phyloP scores from a whole-genome alignment of 2,888 invertebrate species.

The Trichogramma evanescens region DNA sequence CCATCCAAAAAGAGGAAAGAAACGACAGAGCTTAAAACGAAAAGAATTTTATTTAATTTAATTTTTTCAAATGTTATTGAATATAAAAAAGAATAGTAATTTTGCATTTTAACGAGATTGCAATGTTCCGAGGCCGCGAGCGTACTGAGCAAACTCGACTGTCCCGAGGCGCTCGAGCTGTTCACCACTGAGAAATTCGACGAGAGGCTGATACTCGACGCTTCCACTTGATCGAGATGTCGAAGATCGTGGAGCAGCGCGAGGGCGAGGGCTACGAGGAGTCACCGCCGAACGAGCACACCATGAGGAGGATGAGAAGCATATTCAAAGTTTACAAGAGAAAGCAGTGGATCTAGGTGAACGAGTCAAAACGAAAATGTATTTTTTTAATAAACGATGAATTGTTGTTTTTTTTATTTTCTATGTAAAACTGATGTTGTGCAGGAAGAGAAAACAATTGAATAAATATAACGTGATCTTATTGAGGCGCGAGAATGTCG shows the following conservation, averaged over 20 bases:
- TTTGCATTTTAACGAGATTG: constrained; percentile 5
- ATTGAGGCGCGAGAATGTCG: no score
- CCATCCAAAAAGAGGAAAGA: neutral
- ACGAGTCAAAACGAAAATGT: no score
- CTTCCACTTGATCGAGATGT: constrained; percentile 5
- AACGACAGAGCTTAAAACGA: neutral
- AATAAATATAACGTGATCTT: no score
- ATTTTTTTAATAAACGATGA: no score
- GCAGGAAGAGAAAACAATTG: no score
- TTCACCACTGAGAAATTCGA: constrained; percentile 30
- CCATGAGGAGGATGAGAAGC: neutral
- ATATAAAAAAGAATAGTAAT: neutral
- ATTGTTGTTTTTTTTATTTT: no score
- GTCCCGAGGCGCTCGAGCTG: constrained; percentile 30
- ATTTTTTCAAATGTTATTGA: constrained; percentile 8
- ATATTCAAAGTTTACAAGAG: neutral
- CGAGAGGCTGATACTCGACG: constrained; percentile 27
- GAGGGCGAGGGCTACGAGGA: neutral
- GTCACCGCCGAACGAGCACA: neutral
- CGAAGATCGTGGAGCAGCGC: constrained; percentile 2
- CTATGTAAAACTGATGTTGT: no score
- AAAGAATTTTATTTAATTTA: neutral
- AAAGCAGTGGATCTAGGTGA: constrained; percentile 4
- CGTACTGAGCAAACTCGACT: constrained; percentile 43
- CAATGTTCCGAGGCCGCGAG: constrained; percentile 40